Conservation (phyloP, 2,888 invertebrate genomes). For the Drosophila histrio region DNA sequence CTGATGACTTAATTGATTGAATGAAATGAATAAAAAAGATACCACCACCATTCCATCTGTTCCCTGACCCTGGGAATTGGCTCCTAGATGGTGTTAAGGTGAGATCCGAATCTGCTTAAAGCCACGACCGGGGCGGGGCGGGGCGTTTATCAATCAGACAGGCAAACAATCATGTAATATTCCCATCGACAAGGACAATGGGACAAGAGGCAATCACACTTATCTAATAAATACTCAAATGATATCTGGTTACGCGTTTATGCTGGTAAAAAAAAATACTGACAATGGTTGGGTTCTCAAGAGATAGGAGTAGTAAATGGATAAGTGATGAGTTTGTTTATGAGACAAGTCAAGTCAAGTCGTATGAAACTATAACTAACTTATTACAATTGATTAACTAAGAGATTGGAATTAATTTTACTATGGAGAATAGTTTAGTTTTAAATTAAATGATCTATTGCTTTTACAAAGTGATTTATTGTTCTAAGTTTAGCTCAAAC, state of each 20-base stretch:
- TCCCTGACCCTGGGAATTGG: constrained; percentile 32
- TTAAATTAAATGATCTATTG: no score
- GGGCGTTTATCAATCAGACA: constrained; percentile 60
- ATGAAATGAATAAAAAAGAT: constrained; percentile 79
- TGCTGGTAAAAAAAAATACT: constrained; percentile 48
- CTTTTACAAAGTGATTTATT: no score
- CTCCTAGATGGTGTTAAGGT: constrained; percentile 41
- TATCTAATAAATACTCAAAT: constrained; percentile 12
- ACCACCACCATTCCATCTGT: constrained; percentile 34
- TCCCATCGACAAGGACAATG: constrained; percentile 38
- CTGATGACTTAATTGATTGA: constrained; percentile 83
- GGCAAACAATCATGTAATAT: constrained; percentile 64
- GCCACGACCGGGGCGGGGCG: constrained; percentile 17
- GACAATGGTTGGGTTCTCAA: constrained; percentile 22
- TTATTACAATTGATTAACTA: no score
- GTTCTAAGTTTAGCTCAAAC: no score
- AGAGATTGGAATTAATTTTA: no score
- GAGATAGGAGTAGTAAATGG: not conserved
- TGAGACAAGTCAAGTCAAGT: no score
- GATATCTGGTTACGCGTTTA: constrained; percentile 48
- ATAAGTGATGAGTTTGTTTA: not conserved
- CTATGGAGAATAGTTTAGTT: no score
- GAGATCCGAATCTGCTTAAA: constrained; percentile 29
- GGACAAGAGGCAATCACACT: constrained; percentile 49
- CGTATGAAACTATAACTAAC: no score